Conservation (phyloP, 2,113 vertebrate genomes). For the Toxotes chatareus region DNA sequence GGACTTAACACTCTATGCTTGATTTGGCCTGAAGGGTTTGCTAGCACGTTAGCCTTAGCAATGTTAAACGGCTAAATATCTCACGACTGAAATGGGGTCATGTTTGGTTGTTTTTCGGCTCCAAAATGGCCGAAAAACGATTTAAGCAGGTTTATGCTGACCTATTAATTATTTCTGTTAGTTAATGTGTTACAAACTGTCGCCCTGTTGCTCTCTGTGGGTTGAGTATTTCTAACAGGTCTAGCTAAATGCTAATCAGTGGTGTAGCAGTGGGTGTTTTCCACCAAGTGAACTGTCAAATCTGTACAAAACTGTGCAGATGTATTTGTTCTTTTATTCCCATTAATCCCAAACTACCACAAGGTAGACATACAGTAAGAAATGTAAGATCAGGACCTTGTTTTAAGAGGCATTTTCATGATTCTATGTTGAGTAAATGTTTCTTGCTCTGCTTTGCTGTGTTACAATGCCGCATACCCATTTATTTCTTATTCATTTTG, state of each 20-base stretch:
- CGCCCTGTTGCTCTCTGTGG: too few species aligned
- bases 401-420: too few species aligned
- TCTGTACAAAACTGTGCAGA: background rate
- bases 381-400: too few species aligned
- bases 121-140: background rate
- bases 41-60: background rate
- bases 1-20: background rate
- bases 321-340: too few species aligned
- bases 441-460: too few species aligned
- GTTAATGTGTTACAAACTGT: background rate
- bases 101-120: background rate
- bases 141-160: rapidly evolving
- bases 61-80: background rate
- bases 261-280: background rate
- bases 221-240: background rate
- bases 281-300: too few species aligned
- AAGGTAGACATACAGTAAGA: background rate
- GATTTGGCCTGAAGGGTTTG: background rate
- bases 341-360: background rate
- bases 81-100: too few species aligned
- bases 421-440: too few species aligned
- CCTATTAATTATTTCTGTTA: rapidly evolving
- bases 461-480: too few species aligned
- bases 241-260: background rate
- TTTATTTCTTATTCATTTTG: too few species aligned